Percentiles rank a stretch among this genome's conserved stretches.
These are phyloP conservation scores for Agapostemon virescens DNA, from an alignment of 2,888 invertebrate species.

Conservation along the genomic window DNA sequence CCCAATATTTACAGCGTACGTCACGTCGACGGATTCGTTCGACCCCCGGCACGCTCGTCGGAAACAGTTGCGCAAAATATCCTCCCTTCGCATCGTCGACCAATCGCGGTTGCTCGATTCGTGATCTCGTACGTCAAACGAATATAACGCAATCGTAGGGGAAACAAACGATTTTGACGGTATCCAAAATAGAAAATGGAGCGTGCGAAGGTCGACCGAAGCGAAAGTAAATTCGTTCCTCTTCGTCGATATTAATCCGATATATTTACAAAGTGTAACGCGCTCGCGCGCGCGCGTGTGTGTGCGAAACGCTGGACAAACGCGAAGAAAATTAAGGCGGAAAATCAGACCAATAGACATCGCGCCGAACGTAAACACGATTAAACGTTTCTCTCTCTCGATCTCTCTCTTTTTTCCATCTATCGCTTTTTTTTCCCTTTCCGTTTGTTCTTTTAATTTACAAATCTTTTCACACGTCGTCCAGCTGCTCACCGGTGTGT, in stretches of 20 bases:
- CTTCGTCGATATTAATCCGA: constrained; percentile 1
- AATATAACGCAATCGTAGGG: background rate
- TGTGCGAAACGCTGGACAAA: background rate
- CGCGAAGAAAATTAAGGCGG: constrained; percentile 53
- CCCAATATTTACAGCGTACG: constrained; percentile 5
- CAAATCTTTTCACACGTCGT: no score
- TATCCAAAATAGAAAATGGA: constrained; percentile 10
- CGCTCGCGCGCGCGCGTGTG: no score
- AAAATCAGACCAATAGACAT: constrained; percentile 37
- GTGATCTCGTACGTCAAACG: background rate
- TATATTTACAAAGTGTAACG: constrained; percentile 10
- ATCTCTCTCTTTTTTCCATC: background rate
- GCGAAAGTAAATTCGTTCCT: constrained; percentile 9
- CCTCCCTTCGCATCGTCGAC: background rate
- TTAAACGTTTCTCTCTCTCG: background rate
- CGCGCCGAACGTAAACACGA: constrained; percentile 20
- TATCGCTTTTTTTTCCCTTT: constrained; percentile 26
- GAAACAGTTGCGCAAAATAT: constrained; percentile 5
- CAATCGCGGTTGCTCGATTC: background rate
- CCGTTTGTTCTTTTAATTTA: no score
- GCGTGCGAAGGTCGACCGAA: background rate
- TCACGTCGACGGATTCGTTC: background rate
- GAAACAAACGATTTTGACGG: background rate
- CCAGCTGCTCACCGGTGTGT: constrained; percentile 24
- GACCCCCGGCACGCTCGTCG: background rate